Conservation (phyloP, 2,797 vertebrate genomes). For the Neosalanx taihuensis region DNA sequence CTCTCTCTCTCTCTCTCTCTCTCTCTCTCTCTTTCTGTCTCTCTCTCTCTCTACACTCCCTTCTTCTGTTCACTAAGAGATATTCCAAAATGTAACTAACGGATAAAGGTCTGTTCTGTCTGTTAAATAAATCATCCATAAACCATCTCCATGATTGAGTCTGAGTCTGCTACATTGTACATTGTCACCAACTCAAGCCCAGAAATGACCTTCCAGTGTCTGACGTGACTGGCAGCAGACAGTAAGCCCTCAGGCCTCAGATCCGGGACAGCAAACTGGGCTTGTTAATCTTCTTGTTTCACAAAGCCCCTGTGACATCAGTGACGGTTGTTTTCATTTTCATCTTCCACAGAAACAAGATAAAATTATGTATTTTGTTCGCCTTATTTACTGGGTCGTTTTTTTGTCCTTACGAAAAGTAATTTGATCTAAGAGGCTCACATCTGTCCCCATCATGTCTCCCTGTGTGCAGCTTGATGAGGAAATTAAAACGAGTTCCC, state of each 20-base stretch:
- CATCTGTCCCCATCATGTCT: conserved; percentile 29
- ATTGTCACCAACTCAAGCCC: conserved; percentile 9
- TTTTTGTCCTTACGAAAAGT: conserved; percentile 26
- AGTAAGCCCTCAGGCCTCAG: conserved; percentile 12
- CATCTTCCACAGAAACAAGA: conserved; percentile 5
- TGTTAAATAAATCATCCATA: conserved; percentile 1
- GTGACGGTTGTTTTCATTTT: conserved; percentile 36
- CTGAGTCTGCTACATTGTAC: conserved; percentile 1
- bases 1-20: not conserved
- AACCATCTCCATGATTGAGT: conserved; percentile 3
- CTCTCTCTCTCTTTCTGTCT: not conserved
- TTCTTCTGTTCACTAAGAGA: not conserved
- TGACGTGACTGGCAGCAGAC: conserved; percentile 24
- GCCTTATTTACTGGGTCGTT: not conserved
- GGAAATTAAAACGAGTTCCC: conserved; percentile 22
- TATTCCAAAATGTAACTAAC: not conserved
- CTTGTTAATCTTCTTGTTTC: conserved; percentile 43
- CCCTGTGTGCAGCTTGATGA: conserved; percentile 12
- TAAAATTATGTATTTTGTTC: not conserved
- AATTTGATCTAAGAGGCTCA: conserved; percentile 14
- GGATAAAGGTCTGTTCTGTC: conserved; percentile 4
- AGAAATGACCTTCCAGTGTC: conserved; percentile 13
- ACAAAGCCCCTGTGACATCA: conserved; percentile 44
- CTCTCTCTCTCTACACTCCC: conserved; percentile 11
- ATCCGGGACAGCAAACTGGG: conserved; percentile 18